Conservation (phyloP, 2,888 invertebrate genomes). For the Cremastinae sp. region DNA sequence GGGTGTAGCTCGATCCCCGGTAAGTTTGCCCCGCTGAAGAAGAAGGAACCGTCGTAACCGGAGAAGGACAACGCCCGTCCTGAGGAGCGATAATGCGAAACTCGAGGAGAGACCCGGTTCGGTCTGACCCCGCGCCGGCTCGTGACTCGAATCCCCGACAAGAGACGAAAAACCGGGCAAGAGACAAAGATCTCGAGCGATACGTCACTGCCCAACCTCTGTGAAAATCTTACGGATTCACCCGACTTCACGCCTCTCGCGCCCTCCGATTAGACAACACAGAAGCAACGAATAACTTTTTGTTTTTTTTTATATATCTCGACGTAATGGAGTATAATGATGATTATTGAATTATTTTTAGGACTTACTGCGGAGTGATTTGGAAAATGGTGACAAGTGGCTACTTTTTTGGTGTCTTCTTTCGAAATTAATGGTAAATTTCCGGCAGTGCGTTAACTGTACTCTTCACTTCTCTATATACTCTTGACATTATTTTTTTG, state of each 20-base stretch:
- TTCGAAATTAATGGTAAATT: too few species aligned
- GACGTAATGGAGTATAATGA: too few species aligned
- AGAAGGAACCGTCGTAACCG: constrained; percentile 52
- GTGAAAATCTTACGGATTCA: background rate
- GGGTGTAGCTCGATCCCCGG: constrained; percentile 28
- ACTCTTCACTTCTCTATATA: too few species aligned
- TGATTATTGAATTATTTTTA: too few species aligned
- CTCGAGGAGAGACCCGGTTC: constrained; percentile 56
- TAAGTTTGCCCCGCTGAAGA: constrained; percentile 44
- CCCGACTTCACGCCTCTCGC: constrained; percentile 23
- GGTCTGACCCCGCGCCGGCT: constrained; percentile 33
- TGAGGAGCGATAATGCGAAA: constrained; percentile 57
- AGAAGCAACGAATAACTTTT: background rate
- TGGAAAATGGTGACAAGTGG: too few species aligned
- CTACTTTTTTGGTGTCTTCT: too few species aligned
- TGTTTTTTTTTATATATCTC: too few species aligned
- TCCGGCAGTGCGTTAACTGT: too few species aligned
- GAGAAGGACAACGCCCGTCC: constrained; percentile 55
- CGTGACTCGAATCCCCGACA: constrained; percentile 46
- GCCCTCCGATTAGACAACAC: background rate
- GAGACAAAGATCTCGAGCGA: constrained; percentile 40
- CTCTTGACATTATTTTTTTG: too few species aligned
- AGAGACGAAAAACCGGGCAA: background rate
- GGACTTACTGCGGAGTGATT: too few species aligned
- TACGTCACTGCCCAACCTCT: constrained; percentile 48